Evolutionary conservation across 2,797 vertebrate species (phyloP), one percentile per base, ranked within the genome.

Genomic region (Manis javanica): DNA sequence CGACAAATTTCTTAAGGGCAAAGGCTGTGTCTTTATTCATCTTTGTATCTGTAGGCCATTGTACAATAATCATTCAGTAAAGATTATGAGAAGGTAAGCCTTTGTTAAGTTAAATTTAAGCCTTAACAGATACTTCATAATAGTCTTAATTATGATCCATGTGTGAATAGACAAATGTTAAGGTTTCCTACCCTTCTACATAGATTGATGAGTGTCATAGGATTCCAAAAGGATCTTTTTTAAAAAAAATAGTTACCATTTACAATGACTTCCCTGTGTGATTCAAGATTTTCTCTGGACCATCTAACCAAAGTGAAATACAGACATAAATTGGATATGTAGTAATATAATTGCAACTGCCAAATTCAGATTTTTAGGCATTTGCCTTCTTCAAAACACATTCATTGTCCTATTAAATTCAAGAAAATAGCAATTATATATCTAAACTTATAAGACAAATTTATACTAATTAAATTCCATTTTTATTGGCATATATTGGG

Each of bases 211-310:
- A 81, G 16, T 66, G 9, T 71, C 68, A 57, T 82, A 90, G 87
- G 31, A 77, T 71, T 84, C 3, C 3, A 84, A 84, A 87, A n/a
- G 72, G 21, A 91, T 49, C 29, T 69, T 16, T 72, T 92, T 91
- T 81, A 29, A 91, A 91, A 86, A 21, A n/a, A 12, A 2, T 74
- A 42, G 12, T 68, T 86, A 72, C 5, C 51, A 75, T 64, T 64
- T 81, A 51, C 2, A 84, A 77, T 68, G 64, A 87, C 18, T 82
- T 81, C 78, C 19, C 24, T 79, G 7, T 95, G 31, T 82, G 34
- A 93, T 39, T 82, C 51, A 93, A 12, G 11, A 79, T 81, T 96
- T 95, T 91, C 72, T 82, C 51, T 88, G 63, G 87, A 68, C 34
- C 81, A 49, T 53, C 66, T 14, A 81, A 81, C 26, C 21, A 61